These are phyloP conservation scores for Fissipunctia ypsillon DNA, from an alignment of 2,888 invertebrate genomes.

Conservation along the genomic window DNA sequence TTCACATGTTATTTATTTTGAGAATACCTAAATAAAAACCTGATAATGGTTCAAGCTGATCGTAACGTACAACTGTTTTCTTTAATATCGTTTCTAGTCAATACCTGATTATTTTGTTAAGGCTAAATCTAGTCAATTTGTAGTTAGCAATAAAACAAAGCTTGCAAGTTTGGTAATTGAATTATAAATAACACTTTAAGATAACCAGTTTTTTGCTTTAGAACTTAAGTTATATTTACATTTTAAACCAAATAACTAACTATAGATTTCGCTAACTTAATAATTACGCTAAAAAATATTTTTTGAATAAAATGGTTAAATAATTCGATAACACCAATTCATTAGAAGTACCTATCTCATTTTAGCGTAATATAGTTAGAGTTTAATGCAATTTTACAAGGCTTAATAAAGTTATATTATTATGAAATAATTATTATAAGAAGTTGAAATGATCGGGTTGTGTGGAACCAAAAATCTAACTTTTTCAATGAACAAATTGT, in stretches of 20 bases:
- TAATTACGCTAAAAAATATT: slow-evolving; percentile 40
- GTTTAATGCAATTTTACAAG: slow-evolving; percentile 61
- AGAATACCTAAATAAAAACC: no score
- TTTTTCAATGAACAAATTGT: slow-evolving; percentile 38
- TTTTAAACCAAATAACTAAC: slow-evolving; percentile 18
- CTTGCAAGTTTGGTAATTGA: slow-evolving; percentile 54
- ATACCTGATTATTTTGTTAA: slow-evolving; percentile 72
- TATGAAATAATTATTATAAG: slow-evolving; percentile 43
- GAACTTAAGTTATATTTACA: slow-evolving; percentile 18
- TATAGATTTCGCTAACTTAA: slow-evolving; percentile 48
- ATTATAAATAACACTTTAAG: slow-evolving; percentile 20
- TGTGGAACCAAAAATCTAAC: slow-evolving; percentile 64
- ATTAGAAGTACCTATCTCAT: slow-evolving; percentile 48
- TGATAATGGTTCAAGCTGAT: no score
- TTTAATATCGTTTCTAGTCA: slow-evolving; percentile 4
- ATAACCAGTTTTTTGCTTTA: slow-evolving; percentile 34
- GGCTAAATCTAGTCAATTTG: slow-evolving; percentile 77
- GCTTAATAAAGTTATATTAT: slow-evolving; percentile 58
- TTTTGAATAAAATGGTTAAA: slow-evolving; percentile 32
- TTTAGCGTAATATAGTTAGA: slow-evolving; percentile 53
- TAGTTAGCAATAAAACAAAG: slow-evolving; percentile 64
- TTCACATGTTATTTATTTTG: no score
- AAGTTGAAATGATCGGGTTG: slow-evolving; percentile 55
- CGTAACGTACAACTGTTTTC: no score
- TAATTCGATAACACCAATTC: slow-evolving; percentile 56